Evolutionary conservation across 2,113 vertebrate species (phyloP).

Genomic region (Notiomystis cincta): DNA sequence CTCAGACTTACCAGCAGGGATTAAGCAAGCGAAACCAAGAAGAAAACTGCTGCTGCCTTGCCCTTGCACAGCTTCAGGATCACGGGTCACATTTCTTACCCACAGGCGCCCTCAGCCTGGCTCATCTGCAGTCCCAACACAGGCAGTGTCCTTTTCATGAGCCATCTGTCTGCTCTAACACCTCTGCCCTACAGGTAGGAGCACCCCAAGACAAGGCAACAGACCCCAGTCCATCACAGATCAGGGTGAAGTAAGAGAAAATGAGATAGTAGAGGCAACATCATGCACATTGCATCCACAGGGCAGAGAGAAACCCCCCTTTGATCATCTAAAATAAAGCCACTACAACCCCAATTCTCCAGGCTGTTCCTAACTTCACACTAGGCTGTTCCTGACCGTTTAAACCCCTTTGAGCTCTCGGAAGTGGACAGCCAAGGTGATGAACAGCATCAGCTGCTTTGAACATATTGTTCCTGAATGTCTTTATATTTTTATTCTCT

Average conservation of each 20-base stretch:
- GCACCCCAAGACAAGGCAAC: background rate
- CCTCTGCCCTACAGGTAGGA: background rate
- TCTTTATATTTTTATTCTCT: background rate
- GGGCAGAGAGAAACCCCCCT: background rate
- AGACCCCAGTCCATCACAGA: background rate
- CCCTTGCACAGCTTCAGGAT: background rate
- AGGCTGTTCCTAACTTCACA: background rate
- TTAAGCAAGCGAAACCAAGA: background rate
- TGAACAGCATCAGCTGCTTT: background rate
- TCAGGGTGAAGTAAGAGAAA: background rate
- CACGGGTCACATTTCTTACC: background rate
- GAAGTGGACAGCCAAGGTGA: background rate
- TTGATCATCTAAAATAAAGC: background rate
- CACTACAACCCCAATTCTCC: background rate
- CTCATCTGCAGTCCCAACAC: background rate
- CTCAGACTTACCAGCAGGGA: background rate
- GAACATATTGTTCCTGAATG: background rate
- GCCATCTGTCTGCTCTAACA: background rate
- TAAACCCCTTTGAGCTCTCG: background rate
- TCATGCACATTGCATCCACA: rapidly evolving
- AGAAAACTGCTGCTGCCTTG: background rate
- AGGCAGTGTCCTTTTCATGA: background rate
- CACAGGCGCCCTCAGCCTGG: rapidly evolving
- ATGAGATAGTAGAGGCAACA: background rate
- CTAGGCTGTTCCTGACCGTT: background rate